Percentiles rank a stretch among this genome's conserved stretches.
Evolutionary conservation across 2,888 invertebrate species (phyloP).

Genomic region (Ceramica pisi): DNA sequence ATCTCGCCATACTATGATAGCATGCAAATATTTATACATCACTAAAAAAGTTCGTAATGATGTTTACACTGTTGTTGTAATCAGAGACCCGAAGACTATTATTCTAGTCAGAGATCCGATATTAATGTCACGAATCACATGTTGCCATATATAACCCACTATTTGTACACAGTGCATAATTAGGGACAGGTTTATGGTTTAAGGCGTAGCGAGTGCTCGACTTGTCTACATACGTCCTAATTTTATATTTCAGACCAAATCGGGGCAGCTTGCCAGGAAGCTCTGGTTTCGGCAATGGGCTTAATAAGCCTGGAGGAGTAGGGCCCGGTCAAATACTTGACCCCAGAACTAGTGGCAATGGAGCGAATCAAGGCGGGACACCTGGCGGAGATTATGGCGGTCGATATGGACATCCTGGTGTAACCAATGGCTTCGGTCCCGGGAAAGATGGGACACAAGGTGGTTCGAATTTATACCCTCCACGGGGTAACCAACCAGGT

Average conservation of each 20-base stretch:
- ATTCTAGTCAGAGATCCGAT: neutral
- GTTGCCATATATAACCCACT: neutral
- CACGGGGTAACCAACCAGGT: conserved; percentile 29
- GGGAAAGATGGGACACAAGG: conserved; percentile 35
- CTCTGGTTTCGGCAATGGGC: conserved; percentile 26
- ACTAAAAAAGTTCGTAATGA: no score
- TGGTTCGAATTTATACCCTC: conserved; percentile 27
- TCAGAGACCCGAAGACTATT: neutral
- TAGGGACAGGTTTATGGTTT: neutral
- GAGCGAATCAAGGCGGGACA: conserved; percentile 41
- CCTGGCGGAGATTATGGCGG: conserved; percentile 30
- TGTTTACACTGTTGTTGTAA: no score
- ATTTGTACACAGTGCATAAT: neutral
- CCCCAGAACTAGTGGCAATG: conserved; percentile 49
- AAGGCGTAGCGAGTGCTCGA: neutral
- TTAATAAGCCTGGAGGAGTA: conserved; percentile 34
- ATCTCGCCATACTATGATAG: no score
- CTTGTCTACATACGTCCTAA: neutral
- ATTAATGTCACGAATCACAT: neutral
- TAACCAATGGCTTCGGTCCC: conserved; percentile 13
- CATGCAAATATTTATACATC: no score
- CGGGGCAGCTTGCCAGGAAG: conserved; percentile 40
- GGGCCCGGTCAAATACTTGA: conserved; percentile 39
- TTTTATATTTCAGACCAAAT: conserved; percentile 52
- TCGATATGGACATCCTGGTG: conserved; percentile 32